phyloP scores from a whole-genome alignment of 2,797 vertebrate species.

The Falco columbarius region DNA sequence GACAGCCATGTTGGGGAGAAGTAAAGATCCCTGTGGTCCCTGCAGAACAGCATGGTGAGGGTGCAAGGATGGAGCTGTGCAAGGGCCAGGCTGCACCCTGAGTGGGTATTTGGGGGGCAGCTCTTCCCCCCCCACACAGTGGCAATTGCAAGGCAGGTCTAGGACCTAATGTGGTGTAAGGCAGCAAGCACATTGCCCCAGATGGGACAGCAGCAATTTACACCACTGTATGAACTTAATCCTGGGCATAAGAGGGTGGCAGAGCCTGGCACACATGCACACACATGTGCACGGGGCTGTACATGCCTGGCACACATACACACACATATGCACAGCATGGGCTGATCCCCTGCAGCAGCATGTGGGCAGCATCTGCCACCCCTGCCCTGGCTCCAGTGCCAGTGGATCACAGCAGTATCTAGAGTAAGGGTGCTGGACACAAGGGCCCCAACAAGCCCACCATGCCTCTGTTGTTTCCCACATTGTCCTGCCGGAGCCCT shows the following conservation, averaged over 20 bases:
- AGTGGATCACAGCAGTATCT: neutral
- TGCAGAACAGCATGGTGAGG: neutral
- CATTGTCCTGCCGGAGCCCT: neutral
- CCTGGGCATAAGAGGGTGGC: neutral
- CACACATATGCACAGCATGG: neutral
- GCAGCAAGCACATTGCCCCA: neutral
- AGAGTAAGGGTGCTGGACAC: neutral
- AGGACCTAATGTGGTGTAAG: neutral
- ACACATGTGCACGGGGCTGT: neutral
- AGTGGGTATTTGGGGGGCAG: neutral
- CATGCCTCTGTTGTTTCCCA: neutral
- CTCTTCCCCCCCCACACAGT: fast-evolving
- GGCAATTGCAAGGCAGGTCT: neutral
- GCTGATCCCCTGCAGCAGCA: neutral
- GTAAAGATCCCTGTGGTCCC: fast-evolving
- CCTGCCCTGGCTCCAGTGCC: neutral
- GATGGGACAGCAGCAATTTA: neutral
- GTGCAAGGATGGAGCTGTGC: neutral
- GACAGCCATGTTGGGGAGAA: fast-evolving
- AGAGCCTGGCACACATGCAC: neutral
- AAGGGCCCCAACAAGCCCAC: neutral
- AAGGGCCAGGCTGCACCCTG: neutral
- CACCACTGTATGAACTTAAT: neutral
- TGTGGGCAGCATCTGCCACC: neutral
- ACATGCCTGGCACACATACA: neutral